These are phyloP conservation scores for Eupithecia exiguata DNA, from an alignment of 2,888 invertebrate genomes.

Conservation along the genomic window DNA sequence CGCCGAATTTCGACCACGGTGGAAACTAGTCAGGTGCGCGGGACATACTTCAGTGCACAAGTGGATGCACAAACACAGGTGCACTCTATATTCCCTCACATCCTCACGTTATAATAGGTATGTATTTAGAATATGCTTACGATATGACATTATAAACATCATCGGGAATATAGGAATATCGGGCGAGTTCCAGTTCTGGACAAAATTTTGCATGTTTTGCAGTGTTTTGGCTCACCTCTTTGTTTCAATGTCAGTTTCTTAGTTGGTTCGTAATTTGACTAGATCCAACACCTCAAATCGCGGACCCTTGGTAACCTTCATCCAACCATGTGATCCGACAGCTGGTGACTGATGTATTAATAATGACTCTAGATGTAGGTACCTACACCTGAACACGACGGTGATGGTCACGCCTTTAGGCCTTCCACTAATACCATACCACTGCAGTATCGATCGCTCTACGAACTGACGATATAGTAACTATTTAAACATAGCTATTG, in stretches of 20 bases:
- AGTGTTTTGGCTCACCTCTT: neutral
- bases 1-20: no score
- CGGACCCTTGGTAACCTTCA: neutral
- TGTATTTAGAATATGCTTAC: no score
- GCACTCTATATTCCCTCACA: no score
- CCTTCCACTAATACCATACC: neutral
- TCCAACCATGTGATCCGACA: conserved; percentile 43
- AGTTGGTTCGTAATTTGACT: neutral
- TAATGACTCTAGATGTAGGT: conserved; percentile 57
- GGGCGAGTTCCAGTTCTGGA: neutral
- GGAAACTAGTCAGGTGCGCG: no score
- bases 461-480: neutral
- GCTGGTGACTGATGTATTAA: conserved; percentile 67
- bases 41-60: no score
- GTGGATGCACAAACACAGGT: no score
- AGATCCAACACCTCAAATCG: neutral
- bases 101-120: no score
- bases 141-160: neutral
- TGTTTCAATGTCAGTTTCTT: neutral
- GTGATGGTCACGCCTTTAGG: neutral
- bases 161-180: neutral
- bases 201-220: neutral
- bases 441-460: conserved; percentile 6
- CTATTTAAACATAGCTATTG: neutral
- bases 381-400: neutral